Percentiles rank a stretch among this genome's conserved stretches.
Conservation (phyloP, 1,140 invertebrate species). For the Trichonephila clavipes region DNA sequence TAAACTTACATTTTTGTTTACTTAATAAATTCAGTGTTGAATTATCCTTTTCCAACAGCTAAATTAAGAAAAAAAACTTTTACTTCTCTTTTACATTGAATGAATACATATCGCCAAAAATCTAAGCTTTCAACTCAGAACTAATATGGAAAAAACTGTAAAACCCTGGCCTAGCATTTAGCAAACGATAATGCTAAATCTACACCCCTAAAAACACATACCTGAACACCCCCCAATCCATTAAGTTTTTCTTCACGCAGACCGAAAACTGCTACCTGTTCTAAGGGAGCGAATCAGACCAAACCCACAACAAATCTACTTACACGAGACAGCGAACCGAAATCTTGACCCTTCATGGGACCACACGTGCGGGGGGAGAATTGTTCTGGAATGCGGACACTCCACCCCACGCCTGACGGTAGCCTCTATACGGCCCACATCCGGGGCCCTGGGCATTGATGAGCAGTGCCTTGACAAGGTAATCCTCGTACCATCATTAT, state of each 20-base stretch:
- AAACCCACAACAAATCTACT: slow-evolving; percentile 62
- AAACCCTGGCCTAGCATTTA: too few relatives aligned
- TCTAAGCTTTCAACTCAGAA: too few relatives aligned
- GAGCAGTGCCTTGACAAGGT: slow-evolving; percentile 62
- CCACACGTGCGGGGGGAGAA: neutral
- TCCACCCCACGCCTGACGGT: slow-evolving; percentile 45
- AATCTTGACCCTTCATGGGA: slow-evolving; percentile 54
- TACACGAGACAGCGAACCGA: neutral
- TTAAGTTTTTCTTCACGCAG: neutral
- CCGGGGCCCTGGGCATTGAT: slow-evolving; percentile 62
- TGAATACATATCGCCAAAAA: too few relatives aligned
- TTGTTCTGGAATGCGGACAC: slow-evolving; percentile 64
- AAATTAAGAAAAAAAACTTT: too few relatives aligned
- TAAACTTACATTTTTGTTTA: too few relatives aligned
- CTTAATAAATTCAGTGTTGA: too few relatives aligned
- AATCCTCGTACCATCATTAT: slow-evolving; percentile 64
- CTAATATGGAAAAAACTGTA: too few relatives aligned
- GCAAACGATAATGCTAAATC: neutral
- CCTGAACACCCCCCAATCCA: neutral
- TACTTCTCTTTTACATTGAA: too few relatives aligned
- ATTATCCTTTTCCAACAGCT: too few relatives aligned
- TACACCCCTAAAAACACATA: neutral
- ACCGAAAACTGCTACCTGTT: slow-evolving; percentile 37
- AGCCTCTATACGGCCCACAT: slow-evolving; percentile 47
- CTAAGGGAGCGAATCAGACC: neutral